These are phyloP conservation scores for Aldrovandia affinis DNA, from an alignment of 2,797 vertebrate genomes.

Conservation along the genomic window DNA sequence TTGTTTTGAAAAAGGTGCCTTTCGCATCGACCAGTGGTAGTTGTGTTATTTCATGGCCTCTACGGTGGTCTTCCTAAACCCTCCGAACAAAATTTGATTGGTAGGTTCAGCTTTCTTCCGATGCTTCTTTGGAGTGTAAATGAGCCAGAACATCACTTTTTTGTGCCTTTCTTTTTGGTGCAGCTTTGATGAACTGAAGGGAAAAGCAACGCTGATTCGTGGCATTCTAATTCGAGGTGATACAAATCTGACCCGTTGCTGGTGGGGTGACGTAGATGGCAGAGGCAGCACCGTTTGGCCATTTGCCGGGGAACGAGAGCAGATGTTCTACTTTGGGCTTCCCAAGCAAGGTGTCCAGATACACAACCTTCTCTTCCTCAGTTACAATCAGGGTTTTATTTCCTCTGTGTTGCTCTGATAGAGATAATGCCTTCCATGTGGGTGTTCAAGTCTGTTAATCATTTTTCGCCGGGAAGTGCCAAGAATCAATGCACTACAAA, in stretches of 20 bases:
- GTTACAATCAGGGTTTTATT: slow-evolving; percentile 53
- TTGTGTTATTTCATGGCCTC: neutral
- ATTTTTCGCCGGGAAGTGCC: slow-evolving; percentile 58
- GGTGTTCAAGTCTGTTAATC: slow-evolving; percentile 60
- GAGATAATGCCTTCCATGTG: slow-evolving; percentile 51
- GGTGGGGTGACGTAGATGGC: slow-evolving; percentile 61
- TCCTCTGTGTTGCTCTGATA: slow-evolving; percentile 43
- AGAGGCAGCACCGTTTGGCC: slow-evolving; percentile 39
- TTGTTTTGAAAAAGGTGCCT: neutral
- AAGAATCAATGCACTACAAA: slow-evolving; percentile 64
- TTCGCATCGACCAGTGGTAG: no score
- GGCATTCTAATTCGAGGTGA: slow-evolving; percentile 45
- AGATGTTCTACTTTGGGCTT: slow-evolving; percentile 45
- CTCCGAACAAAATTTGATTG: slow-evolving; percentile 22
- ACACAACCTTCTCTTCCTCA: slow-evolving; percentile 49
- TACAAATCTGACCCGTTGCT: slow-evolving; percentile 43
- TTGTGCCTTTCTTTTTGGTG: slow-evolving; percentile 26
- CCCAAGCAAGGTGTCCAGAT: slow-evolving; percentile 46
- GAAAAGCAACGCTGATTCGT: slow-evolving; percentile 36
- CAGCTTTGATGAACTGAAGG: slow-evolving; percentile 34
- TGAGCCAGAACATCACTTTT: slow-evolving; percentile 40
- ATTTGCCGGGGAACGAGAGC: slow-evolving; percentile 47
- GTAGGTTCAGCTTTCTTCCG: neutral
- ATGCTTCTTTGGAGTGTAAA: slow-evolving; percentile 30
- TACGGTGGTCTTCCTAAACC: slow-evolving; percentile 32